phyloP scores from a whole-genome alignment of 2,888 invertebrate genomes.

The Diadromus collaris region DNA sequence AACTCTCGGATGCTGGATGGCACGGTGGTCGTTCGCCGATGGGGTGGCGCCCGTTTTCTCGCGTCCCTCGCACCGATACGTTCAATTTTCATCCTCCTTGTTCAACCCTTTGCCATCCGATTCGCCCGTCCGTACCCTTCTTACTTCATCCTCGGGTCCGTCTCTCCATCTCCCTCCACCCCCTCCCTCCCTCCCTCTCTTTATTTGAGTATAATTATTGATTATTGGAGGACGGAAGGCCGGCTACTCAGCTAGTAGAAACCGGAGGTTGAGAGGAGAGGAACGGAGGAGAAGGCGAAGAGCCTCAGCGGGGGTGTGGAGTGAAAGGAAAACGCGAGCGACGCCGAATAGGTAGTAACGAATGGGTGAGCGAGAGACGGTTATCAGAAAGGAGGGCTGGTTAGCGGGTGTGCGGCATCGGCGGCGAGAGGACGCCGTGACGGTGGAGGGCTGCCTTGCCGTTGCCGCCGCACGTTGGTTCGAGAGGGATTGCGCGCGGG shows the following conservation, averaged over 20 bases:
- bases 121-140: constrained; percentile 60
- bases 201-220: constrained; percentile 85
- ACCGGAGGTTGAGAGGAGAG: constrained; percentile 65
- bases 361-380: constrained; percentile 57
- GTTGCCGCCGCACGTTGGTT: constrained; percentile 60
- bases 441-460: constrained; percentile 58
- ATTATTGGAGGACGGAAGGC: constrained; percentile 82
- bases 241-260: constrained; percentile 73
- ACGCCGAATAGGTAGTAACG: constrained; percentile 65
- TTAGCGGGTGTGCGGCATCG: constrained; percentile 63
- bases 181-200: constrained; percentile 79
- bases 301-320: constrained; percentile 55
- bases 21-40: constrained; percentile 16
- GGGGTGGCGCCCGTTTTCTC: constrained; percentile 4
- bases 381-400: constrained; percentile 65
- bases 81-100: constrained; percentile 69
- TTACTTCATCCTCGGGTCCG: constrained; percentile 62
- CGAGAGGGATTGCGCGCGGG: constrained; percentile 55
- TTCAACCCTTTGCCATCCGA: constrained; percentile 59
- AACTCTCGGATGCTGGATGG: background rate
- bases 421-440: constrained; percentile 55
- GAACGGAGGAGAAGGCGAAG: constrained; percentile 57
- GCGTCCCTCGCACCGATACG: constrained; percentile 69
- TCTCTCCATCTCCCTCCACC: constrained; percentile 36
- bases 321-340: constrained; percentile 66